Evolutionary conservation across 2,888 invertebrate species (phyloP).

Genomic region (Thecophora atra): DNA sequence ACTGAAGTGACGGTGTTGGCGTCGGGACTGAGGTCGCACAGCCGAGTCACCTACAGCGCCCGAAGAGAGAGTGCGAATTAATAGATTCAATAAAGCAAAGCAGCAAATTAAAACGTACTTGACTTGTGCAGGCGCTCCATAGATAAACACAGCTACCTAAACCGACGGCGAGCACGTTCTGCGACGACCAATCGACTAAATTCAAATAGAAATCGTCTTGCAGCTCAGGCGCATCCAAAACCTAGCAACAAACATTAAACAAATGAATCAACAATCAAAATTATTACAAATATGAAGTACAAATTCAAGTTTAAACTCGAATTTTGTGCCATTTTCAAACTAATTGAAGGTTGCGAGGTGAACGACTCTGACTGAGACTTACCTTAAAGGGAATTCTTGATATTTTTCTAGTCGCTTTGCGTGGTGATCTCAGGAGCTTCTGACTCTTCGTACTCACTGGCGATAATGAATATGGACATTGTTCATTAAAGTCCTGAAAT

Average conservation of each 20-base stretch:
- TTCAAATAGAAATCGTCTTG: conserved; percentile 99
- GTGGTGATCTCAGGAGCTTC: conserved; percentile 90
- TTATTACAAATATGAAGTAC: not conserved
- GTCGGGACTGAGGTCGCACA: conserved; percentile 94
- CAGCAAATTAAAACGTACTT: conserved; percentile 68
- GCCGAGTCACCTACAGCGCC: conserved; percentile 79
- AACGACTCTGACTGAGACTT: conserved; percentile 30
- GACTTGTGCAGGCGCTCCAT: conserved; percentile 99
- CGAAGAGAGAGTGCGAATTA: conserved; percentile 37
- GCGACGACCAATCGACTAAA: conserved; percentile 99
- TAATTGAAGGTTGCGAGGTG: not conserved
- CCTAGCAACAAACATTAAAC: conserved; percentile 44
- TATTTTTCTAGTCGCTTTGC: conserved; percentile 98
- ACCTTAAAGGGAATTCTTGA: conserved; percentile 97
- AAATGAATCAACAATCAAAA: conserved; percentile 5
- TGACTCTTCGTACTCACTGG: conserved; percentile 96
- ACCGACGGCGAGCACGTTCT: conserved; percentile 97
- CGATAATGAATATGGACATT: conserved; percentile 91
- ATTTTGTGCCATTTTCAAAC: not conserved
- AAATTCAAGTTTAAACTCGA: not conserved
- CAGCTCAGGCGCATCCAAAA: conserved; percentile 64
- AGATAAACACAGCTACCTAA: conserved; percentile 97
- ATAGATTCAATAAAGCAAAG: conserved; percentile 36
- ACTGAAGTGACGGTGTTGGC: conserved; percentile 97
- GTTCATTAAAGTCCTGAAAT: conserved; percentile 80